Conservation (phyloP, 2,888 invertebrate genomes). For the Plagodis dolabraria region DNA sequence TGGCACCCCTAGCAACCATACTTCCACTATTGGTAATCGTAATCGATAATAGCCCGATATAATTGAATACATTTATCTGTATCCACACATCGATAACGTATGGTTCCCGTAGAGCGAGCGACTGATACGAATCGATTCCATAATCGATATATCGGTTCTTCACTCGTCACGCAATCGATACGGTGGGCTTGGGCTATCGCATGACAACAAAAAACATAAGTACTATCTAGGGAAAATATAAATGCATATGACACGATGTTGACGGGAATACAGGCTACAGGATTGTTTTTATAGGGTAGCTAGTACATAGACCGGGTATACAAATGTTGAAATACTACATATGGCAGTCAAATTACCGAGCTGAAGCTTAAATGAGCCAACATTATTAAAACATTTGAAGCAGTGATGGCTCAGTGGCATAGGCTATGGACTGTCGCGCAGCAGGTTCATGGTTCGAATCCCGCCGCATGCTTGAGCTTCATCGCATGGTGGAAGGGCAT, state of each 20-base stretch:
- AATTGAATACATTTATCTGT: conserved; percentile 67
- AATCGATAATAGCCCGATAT: conserved; percentile 73
- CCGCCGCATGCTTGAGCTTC: too few species aligned
- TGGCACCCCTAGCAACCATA: conserved; percentile 39
- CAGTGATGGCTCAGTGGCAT: too few species aligned
- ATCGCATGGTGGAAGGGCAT: too few species aligned
- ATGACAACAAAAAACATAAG: conserved; percentile 18
- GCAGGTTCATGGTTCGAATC: too few species aligned
- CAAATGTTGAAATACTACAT: too few species aligned
- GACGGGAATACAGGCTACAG: too few species aligned
- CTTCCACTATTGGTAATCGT: conserved; percentile 57
- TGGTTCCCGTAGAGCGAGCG: conserved; percentile 58
- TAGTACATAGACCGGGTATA: too few species aligned
- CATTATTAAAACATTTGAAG: too few species aligned
- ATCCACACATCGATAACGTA: conserved; percentile 55
- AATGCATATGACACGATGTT: not conserved
- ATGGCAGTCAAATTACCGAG: too few species aligned
- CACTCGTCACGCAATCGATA: conserved; percentile 65
- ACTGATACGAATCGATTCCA: conserved; percentile 69
- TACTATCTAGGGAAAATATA: conserved; percentile 18
- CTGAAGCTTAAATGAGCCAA: too few species aligned
- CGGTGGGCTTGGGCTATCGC: conserved; percentile 27
- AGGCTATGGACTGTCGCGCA: too few species aligned
- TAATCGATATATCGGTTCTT: conserved; percentile 63
- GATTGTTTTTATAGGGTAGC: too few species aligned